Base-by-base conservation (phyloP, 1,140 invertebrate species). In the Mya arenaria region DNA sequence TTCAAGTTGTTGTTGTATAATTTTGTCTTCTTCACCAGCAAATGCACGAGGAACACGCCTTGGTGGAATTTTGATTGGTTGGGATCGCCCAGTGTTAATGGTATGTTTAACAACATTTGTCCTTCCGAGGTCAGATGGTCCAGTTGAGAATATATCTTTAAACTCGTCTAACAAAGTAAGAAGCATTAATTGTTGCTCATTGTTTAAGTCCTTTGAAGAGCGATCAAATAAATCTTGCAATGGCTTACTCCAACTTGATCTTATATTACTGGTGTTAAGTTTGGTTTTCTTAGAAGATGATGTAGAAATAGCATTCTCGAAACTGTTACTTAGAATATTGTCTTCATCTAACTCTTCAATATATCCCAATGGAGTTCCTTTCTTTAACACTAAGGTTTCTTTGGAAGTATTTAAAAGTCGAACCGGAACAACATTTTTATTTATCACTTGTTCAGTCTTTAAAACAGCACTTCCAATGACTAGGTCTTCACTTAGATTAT, bases 91-190 rank as follows among this genome's bases (percentile, higher is more conserved):
- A 17, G 34, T 25, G 19, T 74, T 23, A 23, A 74, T 74, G 17
- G 56, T 74, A 60, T 74, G 72, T 44, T 74, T 74, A 23, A 74
- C 72, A 74, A 60, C 55, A 60, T 60, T 62, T 6, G 72, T 74
- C 13, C 17, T 25, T 28, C 72, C 72, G 8, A 74, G 28, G 39
- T 58, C 56, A 39, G 19, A 36, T 36, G 52, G 34, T 58, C 36
- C 36, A 5, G 30, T 44, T 39, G 72, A 58, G 60, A 74, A 74
- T 44, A 74, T 41, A 34, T 6, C 13, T 30, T 74, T 74, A 62
- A 39, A 60, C 60, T 62, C 41, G 6, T 74, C 36, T 30, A 74
- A 62, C 4, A 74, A 13, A 2, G 17, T 23, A 8, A 36, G 19
- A 30, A 62, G 32, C 17, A 30, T 58, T 19, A 74, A 34, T 10